These are phyloP conservation scores for Idaea straminata DNA, from an alignment of 2,888 invertebrate species.

Conservation along the genomic window DNA sequence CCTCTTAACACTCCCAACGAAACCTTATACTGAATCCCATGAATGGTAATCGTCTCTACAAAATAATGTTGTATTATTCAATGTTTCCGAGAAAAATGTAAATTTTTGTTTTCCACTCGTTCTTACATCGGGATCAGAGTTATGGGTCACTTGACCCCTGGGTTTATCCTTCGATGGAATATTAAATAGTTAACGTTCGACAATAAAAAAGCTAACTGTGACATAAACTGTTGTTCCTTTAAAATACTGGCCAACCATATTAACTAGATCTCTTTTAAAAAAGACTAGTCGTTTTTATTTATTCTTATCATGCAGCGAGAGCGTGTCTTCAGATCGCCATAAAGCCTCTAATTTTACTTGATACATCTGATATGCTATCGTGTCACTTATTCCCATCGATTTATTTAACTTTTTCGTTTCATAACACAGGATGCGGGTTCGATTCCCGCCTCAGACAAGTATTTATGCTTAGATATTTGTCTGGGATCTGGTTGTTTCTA, in stretches of 20 bases:
- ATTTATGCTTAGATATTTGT: too few relatives aligned
- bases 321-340: too few relatives aligned
- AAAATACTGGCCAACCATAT: too few relatives aligned
- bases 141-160: constrained; percentile 65
- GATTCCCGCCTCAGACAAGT: too few relatives aligned
- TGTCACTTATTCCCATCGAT: too few relatives aligned
- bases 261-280: background rate
- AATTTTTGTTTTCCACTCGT: constrained; percentile 53
- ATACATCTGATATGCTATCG: too few relatives aligned
- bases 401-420: too few relatives aligned
- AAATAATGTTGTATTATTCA: constrained; percentile 54
- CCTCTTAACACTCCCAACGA: constrained; percentile 6
- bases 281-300: background rate
- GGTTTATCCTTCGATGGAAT: constrained; percentile 56
- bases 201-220: constrained; percentile 34
- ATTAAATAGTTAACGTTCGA: constrained; percentile 49
- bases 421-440: too few relatives aligned
- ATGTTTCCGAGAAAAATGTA: constrained; percentile 66
- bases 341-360: too few relatives aligned
- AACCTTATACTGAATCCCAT: constrained; percentile 38
- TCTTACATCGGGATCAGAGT: constrained; percentile 46
- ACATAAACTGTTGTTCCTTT: constrained; percentile 29
- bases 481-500: too few relatives aligned
- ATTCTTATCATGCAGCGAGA: too few relatives aligned
- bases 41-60: constrained; percentile 52